Evolutionary conservation across 2,888 invertebrate genomes (phyloP).

Genomic region (Girardia tigrina): DNA sequence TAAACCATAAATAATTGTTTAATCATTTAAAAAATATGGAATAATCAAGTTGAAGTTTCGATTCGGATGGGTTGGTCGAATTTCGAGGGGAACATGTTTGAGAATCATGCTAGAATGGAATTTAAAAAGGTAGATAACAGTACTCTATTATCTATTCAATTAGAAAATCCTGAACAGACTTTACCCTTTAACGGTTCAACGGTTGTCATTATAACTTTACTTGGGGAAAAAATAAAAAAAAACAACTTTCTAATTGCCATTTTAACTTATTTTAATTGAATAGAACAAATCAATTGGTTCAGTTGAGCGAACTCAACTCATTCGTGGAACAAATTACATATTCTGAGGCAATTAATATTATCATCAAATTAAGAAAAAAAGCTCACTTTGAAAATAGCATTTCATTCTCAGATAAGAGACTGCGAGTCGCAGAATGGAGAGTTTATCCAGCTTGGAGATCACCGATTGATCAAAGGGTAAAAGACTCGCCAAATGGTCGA

Average conservation of each 20-base stretch:
- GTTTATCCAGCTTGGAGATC: slow-evolving; percentile 87
- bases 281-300: background rate
- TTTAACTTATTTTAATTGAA: background rate
- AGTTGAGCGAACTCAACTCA: background rate
- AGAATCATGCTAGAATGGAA: slow-evolving; percentile 10
- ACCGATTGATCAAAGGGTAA: slow-evolving; percentile 89
- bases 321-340: background rate
- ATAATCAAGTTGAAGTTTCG: background rate
- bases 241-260: background rate
- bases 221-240: background rate
- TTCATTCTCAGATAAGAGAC: slow-evolving; percentile 94
- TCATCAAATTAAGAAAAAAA: too few species aligned
- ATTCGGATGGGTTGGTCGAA: background rate
- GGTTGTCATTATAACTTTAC: background rate
- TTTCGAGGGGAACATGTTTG: slow-evolving; percentile 1
- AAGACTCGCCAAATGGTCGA: slow-evolving; percentile 73
- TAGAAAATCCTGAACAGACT: slow-evolving; percentile 1
- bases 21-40: background rate
- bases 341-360: too few species aligned
- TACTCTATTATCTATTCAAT: slow-evolving; percentile 15
- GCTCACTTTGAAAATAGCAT: slow-evolving; percentile 95
- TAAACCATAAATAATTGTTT: slow-evolving; percentile 4
- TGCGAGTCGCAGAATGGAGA: slow-evolving; percentile 86
- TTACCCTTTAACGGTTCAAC: background rate
- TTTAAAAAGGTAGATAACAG: background rate